These are phyloP conservation scores for Meandrusa payeni DNA, from an alignment of 2,888 invertebrate species.

Conservation along the genomic window DNA sequence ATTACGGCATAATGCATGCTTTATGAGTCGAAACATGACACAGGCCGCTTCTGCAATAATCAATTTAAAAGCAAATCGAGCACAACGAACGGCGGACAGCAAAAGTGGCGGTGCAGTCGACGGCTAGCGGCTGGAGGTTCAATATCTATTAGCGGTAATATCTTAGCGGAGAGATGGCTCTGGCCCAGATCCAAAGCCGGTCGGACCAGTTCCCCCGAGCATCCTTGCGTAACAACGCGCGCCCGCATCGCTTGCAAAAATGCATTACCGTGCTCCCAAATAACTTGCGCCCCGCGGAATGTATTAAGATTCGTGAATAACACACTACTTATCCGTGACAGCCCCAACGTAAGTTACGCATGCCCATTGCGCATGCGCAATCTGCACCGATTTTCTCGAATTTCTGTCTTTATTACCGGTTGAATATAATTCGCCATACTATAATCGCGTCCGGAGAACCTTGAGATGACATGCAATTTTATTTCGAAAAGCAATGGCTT, in stretches of 20 bases:
- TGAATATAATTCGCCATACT: conserved; percentile 71
- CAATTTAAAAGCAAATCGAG: conserved; percentile 43
- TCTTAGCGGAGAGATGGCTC: conserved; percentile 71
- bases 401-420: conserved; percentile 50
- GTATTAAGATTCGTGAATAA: conserved; percentile 62
- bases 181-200: conserved; percentile 76
- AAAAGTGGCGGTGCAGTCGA: conserved; percentile 30
- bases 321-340: conserved; percentile 49
- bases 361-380: conserved; percentile 51
- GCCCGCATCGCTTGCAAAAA: conserved; percentile 65
- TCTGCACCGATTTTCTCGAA: conserved; percentile 61
- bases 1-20: conserved; percentile 23
- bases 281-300: conserved; percentile 67
- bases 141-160: conserved; percentile 76
- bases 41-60: conserved; percentile 27
- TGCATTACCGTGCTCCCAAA: conserved; percentile 68
- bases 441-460: conserved; percentile 68
- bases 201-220: conserved; percentile 68
- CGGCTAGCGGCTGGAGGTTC: conserved; percentile 49
- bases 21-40: conserved; percentile 33
- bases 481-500: conserved; percentile 59
- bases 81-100: conserved; percentile 32
- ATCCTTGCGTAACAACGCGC: conserved; percentile 70
- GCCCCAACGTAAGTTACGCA: conserved; percentile 43
- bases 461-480: conserved; percentile 68